Evolutionary conservation across 2,113 vertebrate species (phyloP).

Genomic region (Echinops telfairi): DNA sequence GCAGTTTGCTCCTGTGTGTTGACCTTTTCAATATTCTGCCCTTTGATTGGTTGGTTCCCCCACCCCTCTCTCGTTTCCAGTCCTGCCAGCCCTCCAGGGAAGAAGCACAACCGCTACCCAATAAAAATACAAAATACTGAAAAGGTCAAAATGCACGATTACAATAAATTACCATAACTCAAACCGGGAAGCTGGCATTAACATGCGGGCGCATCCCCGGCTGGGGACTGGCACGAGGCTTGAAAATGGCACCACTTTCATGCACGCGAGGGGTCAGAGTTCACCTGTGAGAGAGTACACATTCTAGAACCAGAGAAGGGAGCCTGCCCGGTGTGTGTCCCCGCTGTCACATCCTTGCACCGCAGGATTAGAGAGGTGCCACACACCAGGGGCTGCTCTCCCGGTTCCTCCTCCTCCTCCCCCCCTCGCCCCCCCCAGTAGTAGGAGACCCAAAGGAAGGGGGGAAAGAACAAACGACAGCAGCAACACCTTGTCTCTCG

Average conservation of each 20-base stretch:
- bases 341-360: slow-evolving; percentile 61
- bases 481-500: not conserved
- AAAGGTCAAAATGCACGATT: slow-evolving; percentile 86
- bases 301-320: slow-evolving; percentile 78
- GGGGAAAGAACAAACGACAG: slow-evolving; percentile 53
- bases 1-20: slow-evolving; percentile 79
- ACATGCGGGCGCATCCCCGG: slow-evolving; percentile 84
- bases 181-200: slow-evolving; percentile 83
- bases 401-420: slow-evolving; percentile 70
- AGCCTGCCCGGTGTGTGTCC: slow-evolving; percentile 71
- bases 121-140: slow-evolving; percentile 87
- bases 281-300: slow-evolving; percentile 82
- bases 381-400: slow-evolving; percentile 53
- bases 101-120: slow-evolving; percentile 83
- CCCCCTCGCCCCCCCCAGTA: slow-evolving; percentile 67
- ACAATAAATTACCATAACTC: slow-evolving; percentile 90
- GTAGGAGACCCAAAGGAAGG: slow-evolving; percentile 52
- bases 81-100: slow-evolving; percentile 77
- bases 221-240: slow-evolving; percentile 81
- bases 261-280: slow-evolving; percentile 82
- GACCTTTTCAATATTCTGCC: slow-evolving; percentile 83
- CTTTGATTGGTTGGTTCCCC: slow-evolving; percentile 78
- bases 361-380: slow-evolving; percentile 71
- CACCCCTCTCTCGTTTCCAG: slow-evolving; percentile 68
- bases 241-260: slow-evolving; percentile 82